Base-by-base conservation (phyloP, 35 echinoderm and acorn worm genomes). In the Hemicentrotus pulcherrimus region DNA sequence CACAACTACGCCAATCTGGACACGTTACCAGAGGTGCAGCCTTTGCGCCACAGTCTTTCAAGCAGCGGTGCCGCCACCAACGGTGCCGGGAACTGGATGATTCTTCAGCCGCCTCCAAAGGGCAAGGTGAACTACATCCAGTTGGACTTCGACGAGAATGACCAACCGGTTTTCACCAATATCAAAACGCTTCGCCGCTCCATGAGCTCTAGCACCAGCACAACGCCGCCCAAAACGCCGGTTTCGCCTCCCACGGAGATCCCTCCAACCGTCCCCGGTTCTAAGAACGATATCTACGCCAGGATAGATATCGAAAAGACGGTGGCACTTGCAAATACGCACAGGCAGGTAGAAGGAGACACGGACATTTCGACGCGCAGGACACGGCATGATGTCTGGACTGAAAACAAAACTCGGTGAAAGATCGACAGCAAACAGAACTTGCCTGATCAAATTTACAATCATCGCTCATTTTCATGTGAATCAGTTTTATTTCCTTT, bases 231-330 rank as follows among this genome's bases (percentile, higher is more conserved):
- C 31, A 95, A 97, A 33, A 99, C 98, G 4, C 98, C 98, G 30
- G 95, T 91, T 30, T 94, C 95, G 31, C 85, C 95, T 14, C 61
- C 85, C 31, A 46, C 52, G 0, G 97, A 96, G 14, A 48, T 32
- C 6, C 87, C n/a, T 47, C 92, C 59, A 18, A 88, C 92, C 9
- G 61, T 94, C 30, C 95, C 96, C 2, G 95, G 47, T 32, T 88
- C 95, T 86, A 95, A 95, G 35, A 95, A 95, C 0, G 98, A 97
- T 14, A 96, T 92, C 46, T 99, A 99, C 89, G 98, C 98, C 31
- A 95, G 96, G 46, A 99, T 99, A 86, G 98, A 99, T 95, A 95
- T 96, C 41, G 96, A 99, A 55, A 96, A 96, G 95, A 99, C 98
- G 31, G 94, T 95, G 32, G 98, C 98, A 32, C 86, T 99, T n/a